Evolutionary conservation across 2,797 vertebrate genomes (phyloP), one percentile per base, ranked within the genome.

Genomic region (Xerus rutilus): DNA sequence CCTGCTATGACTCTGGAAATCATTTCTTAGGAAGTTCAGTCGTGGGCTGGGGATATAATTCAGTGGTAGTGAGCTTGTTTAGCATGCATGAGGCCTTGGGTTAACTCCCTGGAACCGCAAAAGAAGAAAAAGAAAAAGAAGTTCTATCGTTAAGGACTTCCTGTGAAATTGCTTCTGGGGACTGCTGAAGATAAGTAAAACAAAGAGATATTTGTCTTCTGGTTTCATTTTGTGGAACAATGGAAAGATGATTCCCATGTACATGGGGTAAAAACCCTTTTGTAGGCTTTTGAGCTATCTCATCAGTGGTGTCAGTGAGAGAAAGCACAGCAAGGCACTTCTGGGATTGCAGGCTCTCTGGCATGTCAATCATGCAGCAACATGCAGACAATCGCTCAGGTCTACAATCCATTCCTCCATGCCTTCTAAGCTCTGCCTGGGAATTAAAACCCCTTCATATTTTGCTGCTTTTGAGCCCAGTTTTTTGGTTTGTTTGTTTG

Each of bases 171-270:
- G 95, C 98, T 96, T 97, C 97, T 97, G 97, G 92, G 98, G 96
- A 79, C 1, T 7, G 91, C 84, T 59, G 91, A 98, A 98, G 96
- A 96, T 97, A 98, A 97, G 98, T 97, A 98, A 97, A 98, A 96
- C 87, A 97, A 98, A 98, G 98, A 97, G 97, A 97, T 94, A 88
- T 39, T 89, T 93, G 74, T 83, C 32, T 89, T 96, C 89, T 32
- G 0, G 83, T 97, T 94, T 91, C 83, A 47, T 97, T 98, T 97
- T 97, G 96, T 97, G 96, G 88, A 69, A 97, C 78, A 17, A 76
- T 62, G 21, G 65, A 59, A 30, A 65, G 97, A 95, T 97, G 97
- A 97, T 92, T 85, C 13, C 73, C 3, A 1, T 18, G 57, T 76
- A 88, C 5, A 23, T 30, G 25, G 35, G 52, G 17, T 30, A 70